These are phyloP conservation scores for Hypomecis punctinalis DNA, from an alignment of 2,888 invertebrate species.

Conservation along the genomic window DNA sequence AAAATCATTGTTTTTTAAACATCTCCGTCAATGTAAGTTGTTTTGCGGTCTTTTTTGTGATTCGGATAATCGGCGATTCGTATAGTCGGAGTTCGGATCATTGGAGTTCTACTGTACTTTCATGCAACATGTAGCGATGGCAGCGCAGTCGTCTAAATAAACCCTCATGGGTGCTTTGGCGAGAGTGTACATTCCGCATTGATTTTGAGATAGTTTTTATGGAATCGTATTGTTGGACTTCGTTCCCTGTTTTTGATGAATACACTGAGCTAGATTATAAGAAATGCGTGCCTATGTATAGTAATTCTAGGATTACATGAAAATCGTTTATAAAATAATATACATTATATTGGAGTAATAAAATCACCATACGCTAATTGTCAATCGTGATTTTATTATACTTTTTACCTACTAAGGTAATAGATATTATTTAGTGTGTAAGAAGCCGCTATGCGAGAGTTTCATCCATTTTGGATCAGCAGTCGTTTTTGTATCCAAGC, in stretches of 20 bases:
- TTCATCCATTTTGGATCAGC: slow-evolving; percentile 50
- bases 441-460: slow-evolving; percentile 70
- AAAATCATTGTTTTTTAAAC: no score
- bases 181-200: no score
- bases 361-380: slow-evolving; percentile 40
- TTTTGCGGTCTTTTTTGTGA: no score
- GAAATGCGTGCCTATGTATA: slow-evolving; percentile 83
- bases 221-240: background rate
- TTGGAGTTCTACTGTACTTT: no score
- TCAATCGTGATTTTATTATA: slow-evolving; percentile 49
- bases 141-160: no score
- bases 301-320: slow-evolving; percentile 61
- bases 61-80: no score
- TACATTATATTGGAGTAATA: slow-evolving; percentile 40
- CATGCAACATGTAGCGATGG: no score
- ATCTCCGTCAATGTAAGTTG: no score
- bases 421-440: slow-evolving; percentile 67
- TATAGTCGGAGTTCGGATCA: no score
- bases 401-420: slow-evolving; percentile 54
- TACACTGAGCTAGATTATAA: slow-evolving; percentile 68
- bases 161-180: no score
- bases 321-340: slow-evolving; percentile 44
- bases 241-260: slow-evolving; percentile 23
- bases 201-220: no score
- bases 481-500: slow-evolving; percentile 49